Percentiles rank a stretch among this genome's conserved stretches.
These are phyloP conservation scores for Saturnia japonica DNA, from an alignment of 2,888 invertebrate species.

Conservation along the genomic window DNA sequence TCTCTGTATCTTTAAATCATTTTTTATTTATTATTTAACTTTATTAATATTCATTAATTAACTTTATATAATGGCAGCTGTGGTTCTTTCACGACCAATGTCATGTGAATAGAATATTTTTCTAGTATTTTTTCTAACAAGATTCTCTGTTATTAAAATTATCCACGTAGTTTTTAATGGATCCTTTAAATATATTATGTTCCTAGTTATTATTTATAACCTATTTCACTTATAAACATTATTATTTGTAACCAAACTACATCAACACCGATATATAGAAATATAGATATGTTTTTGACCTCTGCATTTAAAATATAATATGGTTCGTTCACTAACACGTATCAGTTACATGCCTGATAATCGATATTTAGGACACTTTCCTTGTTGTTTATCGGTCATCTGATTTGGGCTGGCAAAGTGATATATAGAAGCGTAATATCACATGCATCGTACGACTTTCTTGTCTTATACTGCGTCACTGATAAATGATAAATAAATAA, in stretches of 20 bases:
- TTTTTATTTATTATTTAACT: not conserved
- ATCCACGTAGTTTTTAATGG: too few relatives aligned
- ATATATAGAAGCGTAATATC: not conserved
- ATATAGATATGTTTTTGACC: not conserved
- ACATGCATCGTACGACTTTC: conserved; percentile 9
- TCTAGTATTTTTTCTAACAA: too few relatives aligned
- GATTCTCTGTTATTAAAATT: too few relatives aligned
- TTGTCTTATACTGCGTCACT: conserved; percentile 1
- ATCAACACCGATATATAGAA: not conserved
- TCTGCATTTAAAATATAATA: not conserved
- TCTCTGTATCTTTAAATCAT: not conserved
- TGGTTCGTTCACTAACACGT: not conserved
- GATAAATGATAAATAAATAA: not conserved
- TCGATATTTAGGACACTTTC: conserved; percentile 7
- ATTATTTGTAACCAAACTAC: not conserved
- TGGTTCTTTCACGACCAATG: too few relatives aligned
- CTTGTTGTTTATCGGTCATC: conserved; percentile 16
- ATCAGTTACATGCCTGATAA: not conserved
- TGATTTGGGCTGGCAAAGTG: conserved; percentile 7
- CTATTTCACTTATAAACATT: too few relatives aligned
- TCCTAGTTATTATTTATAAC: too few relatives aligned
- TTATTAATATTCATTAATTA: too few relatives aligned
- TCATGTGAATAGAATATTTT: too few relatives aligned
- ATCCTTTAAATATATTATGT: too few relatives aligned
- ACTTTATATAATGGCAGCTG: too few relatives aligned